A percentile compares a stretch with the other conserved stretches of the same genome.
phyloP scores from a whole-genome alignment of 1,140 invertebrate genomes.

The Drosophila fuyamai region DNA sequence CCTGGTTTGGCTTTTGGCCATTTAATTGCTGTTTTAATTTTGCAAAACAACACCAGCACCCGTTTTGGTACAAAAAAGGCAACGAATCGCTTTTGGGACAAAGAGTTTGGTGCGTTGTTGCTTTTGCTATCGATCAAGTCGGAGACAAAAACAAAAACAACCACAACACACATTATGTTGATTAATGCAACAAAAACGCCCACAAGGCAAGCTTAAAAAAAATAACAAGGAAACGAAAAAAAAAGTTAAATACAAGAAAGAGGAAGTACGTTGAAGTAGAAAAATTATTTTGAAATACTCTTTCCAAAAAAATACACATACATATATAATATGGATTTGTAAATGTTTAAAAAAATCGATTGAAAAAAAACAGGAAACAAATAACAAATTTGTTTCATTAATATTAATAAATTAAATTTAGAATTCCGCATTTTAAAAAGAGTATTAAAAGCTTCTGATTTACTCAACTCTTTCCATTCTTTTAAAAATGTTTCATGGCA shows the following conservation, averaged over 20 bases:
- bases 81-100: slow-evolving; percentile 43
- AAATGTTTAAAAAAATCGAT: no score
- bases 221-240: slow-evolving; percentile 15
- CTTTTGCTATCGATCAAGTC: slow-evolving; percentile 43
- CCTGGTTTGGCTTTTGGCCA: slow-evolving; percentile 74
- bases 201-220: slow-evolving; percentile 29
- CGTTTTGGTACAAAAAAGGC: slow-evolving; percentile 36
- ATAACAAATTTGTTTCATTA: no score
- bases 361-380: no score
- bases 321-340: background rate
- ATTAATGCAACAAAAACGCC: slow-evolving; percentile 73
- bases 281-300: background rate
- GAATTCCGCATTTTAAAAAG: no score
- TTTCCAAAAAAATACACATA: background rate
- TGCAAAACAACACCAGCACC: slow-evolving; percentile 43
- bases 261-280: slow-evolving; percentile 1
- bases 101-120: slow-evolving; percentile 43
- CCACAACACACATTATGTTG: slow-evolving; percentile 56
- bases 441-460: no score
- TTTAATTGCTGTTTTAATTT: slow-evolving; percentile 83
- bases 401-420: no score
- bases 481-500: no score
- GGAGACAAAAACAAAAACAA: slow-evolving; percentile 33
- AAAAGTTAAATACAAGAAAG: slow-evolving; percentile 3
- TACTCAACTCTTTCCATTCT: no score